Percentiles rank a stretch among this genome's conserved stretches.
These are phyloP conservation scores for Cricetomys ansorgei DNA, from an alignment of 2,113 vertebrate genomes.

Conservation along the genomic window DNA sequence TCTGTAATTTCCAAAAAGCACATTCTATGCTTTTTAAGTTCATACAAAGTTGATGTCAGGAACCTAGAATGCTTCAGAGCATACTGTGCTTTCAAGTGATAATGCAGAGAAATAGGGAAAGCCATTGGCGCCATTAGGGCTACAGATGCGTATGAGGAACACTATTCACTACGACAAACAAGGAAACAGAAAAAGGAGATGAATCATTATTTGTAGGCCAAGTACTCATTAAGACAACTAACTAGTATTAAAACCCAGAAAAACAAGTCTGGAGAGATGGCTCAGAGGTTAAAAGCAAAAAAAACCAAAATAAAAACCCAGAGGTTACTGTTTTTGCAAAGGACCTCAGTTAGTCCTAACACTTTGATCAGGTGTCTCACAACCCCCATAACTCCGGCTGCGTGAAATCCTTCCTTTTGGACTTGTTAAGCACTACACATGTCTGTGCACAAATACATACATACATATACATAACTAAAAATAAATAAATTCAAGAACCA, in stretches of 20 bases:
- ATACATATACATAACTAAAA: background rate
- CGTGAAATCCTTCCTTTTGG: background rate
- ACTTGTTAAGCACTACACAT: background rate
- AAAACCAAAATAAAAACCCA: too few species aligned
- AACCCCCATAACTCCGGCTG: background rate
- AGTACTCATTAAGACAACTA: background rate
- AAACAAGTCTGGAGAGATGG: background rate
- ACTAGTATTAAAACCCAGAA: background rate
- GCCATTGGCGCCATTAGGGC: background rate
- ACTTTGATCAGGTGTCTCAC: background rate
- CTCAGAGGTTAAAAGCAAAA: background rate
- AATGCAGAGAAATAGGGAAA: background rate
- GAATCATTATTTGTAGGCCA: background rate
- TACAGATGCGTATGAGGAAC: slow-evolving; percentile 6
- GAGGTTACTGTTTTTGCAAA: background rate
- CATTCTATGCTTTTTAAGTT: slow-evolving; percentile 29
- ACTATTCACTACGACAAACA: background rate
- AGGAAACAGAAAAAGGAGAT: slow-evolving; percentile 5
- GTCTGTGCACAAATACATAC: background rate
- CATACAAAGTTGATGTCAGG: slow-evolving; percentile 31
- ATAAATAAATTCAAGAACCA: background rate
- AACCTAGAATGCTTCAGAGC: slow-evolving; percentile 34
- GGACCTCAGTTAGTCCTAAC: background rate
- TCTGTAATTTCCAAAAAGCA: slow-evolving; percentile 57
- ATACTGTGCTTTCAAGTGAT: background rate